Evolutionary conservation across 1,140 invertebrate genomes (phyloP).

Genomic region (Goniozus legneri): DNA sequence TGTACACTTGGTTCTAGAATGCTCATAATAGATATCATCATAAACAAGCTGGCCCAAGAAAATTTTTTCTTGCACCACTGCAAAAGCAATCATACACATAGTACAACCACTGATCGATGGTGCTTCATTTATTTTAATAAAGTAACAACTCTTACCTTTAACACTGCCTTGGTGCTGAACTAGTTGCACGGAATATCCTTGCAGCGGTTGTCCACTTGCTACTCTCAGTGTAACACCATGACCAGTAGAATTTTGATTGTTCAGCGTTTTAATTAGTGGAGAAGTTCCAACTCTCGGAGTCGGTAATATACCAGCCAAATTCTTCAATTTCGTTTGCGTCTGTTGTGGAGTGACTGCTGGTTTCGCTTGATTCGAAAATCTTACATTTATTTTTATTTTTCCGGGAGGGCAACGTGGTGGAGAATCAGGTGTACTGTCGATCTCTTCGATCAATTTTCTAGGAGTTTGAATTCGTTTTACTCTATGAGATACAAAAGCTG

Average conservation of each 20-base stretch:
- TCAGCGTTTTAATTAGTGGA: constrained; percentile 41
- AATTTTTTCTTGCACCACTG: constrained; percentile 44
- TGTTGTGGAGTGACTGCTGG: constrained; percentile 27
- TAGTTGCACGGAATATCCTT: constrained; percentile 59
- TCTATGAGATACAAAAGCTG: constrained; percentile 81
- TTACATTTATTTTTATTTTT: constrained; percentile 59
- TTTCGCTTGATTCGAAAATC: constrained; percentile 47
- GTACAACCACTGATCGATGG: constrained; percentile 44
- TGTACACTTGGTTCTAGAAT: constrained; percentile 46
- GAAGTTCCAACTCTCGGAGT: constrained; percentile 50
- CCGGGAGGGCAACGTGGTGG: constrained; percentile 68
- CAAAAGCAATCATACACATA: constrained; percentile 36
- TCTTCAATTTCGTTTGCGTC: constrained; percentile 40
- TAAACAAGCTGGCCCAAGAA: constrained; percentile 47
- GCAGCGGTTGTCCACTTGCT: constrained; percentile 49
- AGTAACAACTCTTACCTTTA: constrained; percentile 48
- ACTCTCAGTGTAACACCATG: constrained; percentile 53
- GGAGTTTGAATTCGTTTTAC: constrained; percentile 71
- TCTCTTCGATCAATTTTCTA: constrained; percentile 72
- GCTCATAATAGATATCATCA: constrained; percentile 33
- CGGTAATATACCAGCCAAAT: constrained; percentile 40
- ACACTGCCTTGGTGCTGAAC: constrained; percentile 58
- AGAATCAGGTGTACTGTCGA: constrained; percentile 60
- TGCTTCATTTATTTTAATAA: constrained; percentile 19
- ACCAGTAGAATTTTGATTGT: constrained; percentile 35